Evolutionary conservation across 2,888 invertebrate species (phyloP).

Genomic region (Octodonta nipae): DNA sequence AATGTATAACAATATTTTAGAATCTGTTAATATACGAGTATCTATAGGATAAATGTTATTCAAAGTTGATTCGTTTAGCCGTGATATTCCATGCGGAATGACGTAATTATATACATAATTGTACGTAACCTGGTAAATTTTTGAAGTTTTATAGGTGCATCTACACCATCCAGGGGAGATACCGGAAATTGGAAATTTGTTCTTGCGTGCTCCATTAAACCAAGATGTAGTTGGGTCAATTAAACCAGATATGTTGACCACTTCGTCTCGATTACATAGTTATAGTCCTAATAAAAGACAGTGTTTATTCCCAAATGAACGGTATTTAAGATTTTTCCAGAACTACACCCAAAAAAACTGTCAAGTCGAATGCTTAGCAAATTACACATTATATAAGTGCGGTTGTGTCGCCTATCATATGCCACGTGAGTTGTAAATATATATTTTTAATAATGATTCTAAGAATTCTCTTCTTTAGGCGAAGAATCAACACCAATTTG

Average conservation of each 20-base stretch:
- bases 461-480: conserved; percentile 35
- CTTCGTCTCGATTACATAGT: conserved; percentile 48
- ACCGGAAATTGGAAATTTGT: conserved; percentile 53
- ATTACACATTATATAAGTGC: conserved; percentile 48
- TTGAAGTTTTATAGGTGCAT: conserved; percentile 40
- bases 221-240: conserved; percentile 60
- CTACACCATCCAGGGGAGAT: conserved; percentile 57
- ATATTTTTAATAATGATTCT: no score
- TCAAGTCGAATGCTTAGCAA: conserved; percentile 57
- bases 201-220: conserved; percentile 54
- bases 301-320: conserved; percentile 55
- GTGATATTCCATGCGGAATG: no score
- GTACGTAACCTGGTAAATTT: not conserved
- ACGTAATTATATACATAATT: no score
- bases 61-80: no score
- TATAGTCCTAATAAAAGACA: conserved; percentile 52
- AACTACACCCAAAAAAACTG: conserved; percentile 62
- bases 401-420: conserved; percentile 59
- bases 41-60: no score
- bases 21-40: no score
- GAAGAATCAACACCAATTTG: conserved; percentile 43
- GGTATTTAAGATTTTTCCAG: conserved; percentile 49
- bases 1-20: no score
- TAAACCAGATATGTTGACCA: conserved; percentile 64
- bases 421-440: conserved; percentile 38